These are phyloP conservation scores for Stomatorhinus walkeri DNA, from an alignment of 2,797 vertebrate species.

Conservation along the genomic window DNA sequence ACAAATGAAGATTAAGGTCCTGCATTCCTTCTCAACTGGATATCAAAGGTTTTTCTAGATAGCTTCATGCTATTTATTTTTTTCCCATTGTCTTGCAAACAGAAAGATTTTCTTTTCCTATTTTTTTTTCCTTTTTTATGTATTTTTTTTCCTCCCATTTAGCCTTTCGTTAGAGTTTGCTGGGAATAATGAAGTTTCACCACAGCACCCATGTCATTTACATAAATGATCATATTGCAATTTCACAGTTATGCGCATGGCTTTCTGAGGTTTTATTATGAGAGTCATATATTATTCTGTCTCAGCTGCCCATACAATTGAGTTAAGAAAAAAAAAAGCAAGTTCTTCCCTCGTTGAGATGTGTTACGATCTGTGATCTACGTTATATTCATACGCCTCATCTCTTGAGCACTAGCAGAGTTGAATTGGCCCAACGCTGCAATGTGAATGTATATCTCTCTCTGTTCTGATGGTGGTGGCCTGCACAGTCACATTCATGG, in stretches of 20 bases:
- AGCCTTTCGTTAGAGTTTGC: constrained; percentile 28
- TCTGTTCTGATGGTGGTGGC: background rate
- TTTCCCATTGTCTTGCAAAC: constrained; percentile 36
- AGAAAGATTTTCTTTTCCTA: constrained; percentile 25
- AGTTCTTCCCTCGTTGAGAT: constrained; percentile 9
- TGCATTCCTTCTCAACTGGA: constrained; percentile 38
- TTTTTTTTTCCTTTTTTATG: constrained; percentile 13
- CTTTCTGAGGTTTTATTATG: constrained; percentile 44
- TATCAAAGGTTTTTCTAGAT: constrained; percentile 37
- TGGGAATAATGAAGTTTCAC: constrained; percentile 45
- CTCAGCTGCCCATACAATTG: constrained; percentile 38
- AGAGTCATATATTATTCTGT: constrained; percentile 50
- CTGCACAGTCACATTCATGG: background rate
- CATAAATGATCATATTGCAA: constrained; percentile 57
- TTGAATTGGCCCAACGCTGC: background rate
- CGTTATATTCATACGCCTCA: background rate
- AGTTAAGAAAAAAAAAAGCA: constrained; percentile 15
- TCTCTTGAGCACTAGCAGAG: background rate
- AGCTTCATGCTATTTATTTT: constrained; percentile 40
- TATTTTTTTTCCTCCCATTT: constrained; percentile 28
- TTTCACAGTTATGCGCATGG: constrained; percentile 53
- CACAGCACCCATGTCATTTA: constrained; percentile 42
- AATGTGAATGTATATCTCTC: background rate
- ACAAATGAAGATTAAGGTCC: constrained; percentile 24
- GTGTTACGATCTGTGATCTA: constrained; percentile 13